Evolutionary conservation across 2,888 invertebrate genomes (phyloP).

Genomic region (Ichneumon xanthorius): DNA sequence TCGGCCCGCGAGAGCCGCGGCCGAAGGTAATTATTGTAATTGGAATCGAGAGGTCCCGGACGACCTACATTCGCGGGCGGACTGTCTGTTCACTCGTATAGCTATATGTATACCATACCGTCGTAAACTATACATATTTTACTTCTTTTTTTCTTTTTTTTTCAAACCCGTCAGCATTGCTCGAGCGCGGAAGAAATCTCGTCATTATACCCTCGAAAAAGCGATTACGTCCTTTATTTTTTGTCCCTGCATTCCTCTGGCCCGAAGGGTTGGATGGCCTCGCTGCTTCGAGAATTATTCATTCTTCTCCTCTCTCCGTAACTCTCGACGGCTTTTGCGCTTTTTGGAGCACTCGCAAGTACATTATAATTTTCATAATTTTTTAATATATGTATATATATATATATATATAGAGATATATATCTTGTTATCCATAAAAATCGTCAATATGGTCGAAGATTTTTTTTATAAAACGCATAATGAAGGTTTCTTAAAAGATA

Average conservation of each 20-base stretch:
- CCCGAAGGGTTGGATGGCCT: conserved; percentile 20
- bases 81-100: conserved; percentile 3
- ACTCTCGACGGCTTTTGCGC: neutral
- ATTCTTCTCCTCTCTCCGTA: conserved; percentile 2
- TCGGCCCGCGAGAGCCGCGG: conserved; percentile 48
- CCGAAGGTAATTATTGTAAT: conserved; percentile 68
- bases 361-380: neutral
- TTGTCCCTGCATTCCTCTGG: conserved; percentile 37
- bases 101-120: conserved; percentile 16
- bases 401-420: no score
- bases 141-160: conserved; percentile 14
- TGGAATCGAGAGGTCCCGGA: conserved; percentile 59
- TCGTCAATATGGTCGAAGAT: no score
- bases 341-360: neutral
- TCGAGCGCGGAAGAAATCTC: conserved; percentile 44
- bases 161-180: conserved; percentile 24
- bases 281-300: conserved; percentile 28
- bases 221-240: conserved; percentile 48
- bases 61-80: conserved; percentile 59
- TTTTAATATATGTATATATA: neutral
- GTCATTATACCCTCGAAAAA: conserved; percentile 60
- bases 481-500: no score
- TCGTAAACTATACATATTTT: neutral
- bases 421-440: no score
- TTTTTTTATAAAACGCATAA: no score